A percentile compares a stretch with the other conserved stretches of the same genome.
These are phyloP conservation scores for Anarsia innoxiella DNA, from an alignment of 2,888 invertebrate genomes.

Conservation along the genomic window DNA sequence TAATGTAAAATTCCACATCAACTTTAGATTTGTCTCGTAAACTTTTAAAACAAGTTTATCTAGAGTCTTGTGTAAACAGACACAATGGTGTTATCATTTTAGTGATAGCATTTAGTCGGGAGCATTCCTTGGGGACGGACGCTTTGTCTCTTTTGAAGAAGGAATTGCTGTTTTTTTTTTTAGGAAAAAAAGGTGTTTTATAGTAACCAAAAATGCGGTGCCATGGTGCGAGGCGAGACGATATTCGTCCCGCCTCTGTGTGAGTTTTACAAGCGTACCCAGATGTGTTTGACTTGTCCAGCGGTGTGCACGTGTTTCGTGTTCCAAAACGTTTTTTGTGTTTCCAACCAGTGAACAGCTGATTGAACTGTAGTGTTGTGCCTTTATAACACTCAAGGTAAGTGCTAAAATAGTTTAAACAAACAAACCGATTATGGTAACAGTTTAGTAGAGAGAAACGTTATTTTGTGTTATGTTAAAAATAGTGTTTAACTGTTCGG, in stretches of 20 bases:
- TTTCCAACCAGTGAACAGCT: conserved; percentile 18
- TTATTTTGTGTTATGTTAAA: conserved; percentile 14
- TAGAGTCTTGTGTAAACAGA: too few relatives aligned
- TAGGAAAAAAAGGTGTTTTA: conserved; percentile 10
- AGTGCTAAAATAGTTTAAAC: background rate
- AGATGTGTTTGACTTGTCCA: conserved; percentile 34
- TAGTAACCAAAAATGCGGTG: conserved; percentile 58
- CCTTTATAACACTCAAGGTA: conserved; percentile 7
- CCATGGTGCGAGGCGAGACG: conserved; percentile 50
- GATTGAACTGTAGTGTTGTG: conserved; percentile 8
- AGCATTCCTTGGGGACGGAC: conserved; percentile 36
- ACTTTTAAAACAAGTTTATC: conserved; percentile 25
- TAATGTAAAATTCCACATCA: conserved; percentile 48
- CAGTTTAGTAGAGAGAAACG: background rate
- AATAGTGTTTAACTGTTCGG: conserved; percentile 1
- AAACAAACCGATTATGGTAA: background rate
- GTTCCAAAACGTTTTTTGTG: conserved; percentile 8
- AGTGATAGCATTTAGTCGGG: conserved; percentile 40
- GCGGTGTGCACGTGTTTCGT: conserved; percentile 17
- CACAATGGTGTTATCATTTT: conserved; percentile 33
- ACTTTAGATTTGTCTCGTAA: conserved; percentile 25
- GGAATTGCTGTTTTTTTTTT: conserved; percentile 11
- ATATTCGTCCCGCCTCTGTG: conserved; percentile 42
- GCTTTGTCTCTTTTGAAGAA: conserved; percentile 27
- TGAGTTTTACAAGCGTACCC: conserved; percentile 1